Evolutionary conservation across 2,113 vertebrate species (phyloP).

Genomic region (Oxyura jamaicensis): DNA sequence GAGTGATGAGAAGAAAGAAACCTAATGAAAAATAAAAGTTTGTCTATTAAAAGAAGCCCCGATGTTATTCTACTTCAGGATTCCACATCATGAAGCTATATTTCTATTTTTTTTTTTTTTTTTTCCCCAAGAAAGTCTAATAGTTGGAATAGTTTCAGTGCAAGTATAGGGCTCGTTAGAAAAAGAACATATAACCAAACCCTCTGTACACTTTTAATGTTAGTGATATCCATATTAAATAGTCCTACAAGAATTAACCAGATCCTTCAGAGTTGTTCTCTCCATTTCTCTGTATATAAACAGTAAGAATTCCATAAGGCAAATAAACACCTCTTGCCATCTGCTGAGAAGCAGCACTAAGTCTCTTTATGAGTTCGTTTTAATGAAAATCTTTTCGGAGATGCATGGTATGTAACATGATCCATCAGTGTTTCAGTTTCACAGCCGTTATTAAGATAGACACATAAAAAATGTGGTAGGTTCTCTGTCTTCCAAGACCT

Average conservation of each 20-base stretch:
- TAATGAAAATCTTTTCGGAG: constrained; percentile 59
- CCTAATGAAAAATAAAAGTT: background rate
- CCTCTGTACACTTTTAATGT: background rate
- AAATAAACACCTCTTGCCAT: constrained; percentile 68
- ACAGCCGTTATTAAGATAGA: background rate
- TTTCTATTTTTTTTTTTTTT: background rate
- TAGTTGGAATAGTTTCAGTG: background rate
- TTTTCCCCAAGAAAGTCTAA: background rate
- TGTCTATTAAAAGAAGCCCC: background rate
- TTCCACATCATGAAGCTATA: background rate
- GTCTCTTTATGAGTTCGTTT: constrained; percentile 39
- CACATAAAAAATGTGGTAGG: background rate
- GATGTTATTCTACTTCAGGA: background rate
- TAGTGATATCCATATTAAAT: background rate
- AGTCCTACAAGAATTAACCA: background rate
- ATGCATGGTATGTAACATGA: background rate
- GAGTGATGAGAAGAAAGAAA: background rate
- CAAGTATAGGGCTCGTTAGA: background rate
- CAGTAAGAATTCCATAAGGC: constrained; percentile 40
- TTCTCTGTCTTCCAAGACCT: background rate
- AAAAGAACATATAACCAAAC: background rate
- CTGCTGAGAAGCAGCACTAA: constrained; percentile 31
- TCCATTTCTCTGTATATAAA: constrained; percentile 9
- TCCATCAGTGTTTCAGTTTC: background rate
- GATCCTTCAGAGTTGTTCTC: background rate